Evolutionary conservation across 2,888 invertebrate genomes (phyloP).

Genomic region (Lingula anatina): DNA sequence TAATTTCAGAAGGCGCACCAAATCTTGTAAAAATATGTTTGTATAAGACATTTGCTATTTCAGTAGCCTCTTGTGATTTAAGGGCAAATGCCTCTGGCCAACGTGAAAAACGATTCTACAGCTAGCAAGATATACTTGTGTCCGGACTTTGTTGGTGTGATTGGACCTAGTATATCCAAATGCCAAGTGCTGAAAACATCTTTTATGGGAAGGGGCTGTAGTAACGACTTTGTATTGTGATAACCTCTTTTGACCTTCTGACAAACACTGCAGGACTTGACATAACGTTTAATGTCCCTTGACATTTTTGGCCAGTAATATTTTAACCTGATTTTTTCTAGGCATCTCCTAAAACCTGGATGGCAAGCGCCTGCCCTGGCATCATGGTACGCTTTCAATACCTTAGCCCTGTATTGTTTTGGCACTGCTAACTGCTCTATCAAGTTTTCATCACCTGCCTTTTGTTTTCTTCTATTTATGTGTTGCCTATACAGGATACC

Average conservation of each 20-base stretch:
- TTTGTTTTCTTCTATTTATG: too few relatives aligned
- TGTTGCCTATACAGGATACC: too few relatives aligned
- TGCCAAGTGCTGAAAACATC: constrained; percentile 6
- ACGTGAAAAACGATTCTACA: constrained; percentile 4
- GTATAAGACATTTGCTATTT: constrained; percentile 3
- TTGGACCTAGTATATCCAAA: constrained; percentile 5
- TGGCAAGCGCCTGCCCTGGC: too few relatives aligned
- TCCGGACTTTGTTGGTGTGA: constrained; percentile 1
- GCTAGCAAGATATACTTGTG: constrained; percentile 6
- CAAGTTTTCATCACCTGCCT: too few relatives aligned
- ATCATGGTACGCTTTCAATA: too few relatives aligned
- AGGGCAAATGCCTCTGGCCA: constrained; percentile 9
- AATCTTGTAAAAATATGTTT: constrained; percentile 7
- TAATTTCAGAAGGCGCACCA: constrained; percentile 11
- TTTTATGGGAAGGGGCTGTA: constrained; percentile 5
- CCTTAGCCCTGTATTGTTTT: too few relatives aligned
- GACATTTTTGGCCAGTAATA: not conserved
- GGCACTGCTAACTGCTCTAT: too few relatives aligned
- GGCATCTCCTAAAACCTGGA: not conserved
- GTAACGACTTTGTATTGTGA: constrained; percentile 1
- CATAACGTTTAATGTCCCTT: not conserved
- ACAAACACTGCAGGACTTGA: not conserved
- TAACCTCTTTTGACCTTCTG: not conserved
- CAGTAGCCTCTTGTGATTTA: constrained; percentile 6
- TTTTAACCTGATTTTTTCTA: not conserved